Base-by-base conservation (phyloP, 2,888 invertebrate genomes). In the Gortyna flavago region DNA sequence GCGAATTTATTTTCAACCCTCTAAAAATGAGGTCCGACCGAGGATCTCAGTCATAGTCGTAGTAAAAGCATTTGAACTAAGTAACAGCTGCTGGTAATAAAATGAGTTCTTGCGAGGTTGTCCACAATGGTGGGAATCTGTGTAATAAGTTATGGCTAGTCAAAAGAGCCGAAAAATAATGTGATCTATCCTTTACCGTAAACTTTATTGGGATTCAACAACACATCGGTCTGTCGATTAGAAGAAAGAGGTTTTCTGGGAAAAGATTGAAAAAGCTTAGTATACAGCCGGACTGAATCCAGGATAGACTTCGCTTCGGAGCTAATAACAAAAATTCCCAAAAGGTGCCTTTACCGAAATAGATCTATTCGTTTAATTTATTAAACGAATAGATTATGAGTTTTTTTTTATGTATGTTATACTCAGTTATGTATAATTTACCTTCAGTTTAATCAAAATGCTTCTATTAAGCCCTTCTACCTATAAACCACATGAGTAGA, bases 1-100 rank as follows among this genome's bases (percentile, higher is more conserved):
- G n/a, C 18, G 32, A 72, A 66, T 35, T 41, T 72, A 65, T 78
- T 65, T 72, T 51, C 64, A 77, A 72, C 21, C 64, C 29, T 44
- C 44, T 35, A 44, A n/a, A 7, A 70, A 54, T 25, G 71, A 48
- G 57, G n/a, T 66, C 4, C 38, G 32, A 77, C 44, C 38, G 38
- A 78, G 48, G 48, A 4, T 72, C 9, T 61, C 48, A 59, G 41
- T 51, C 59, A 29, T 21, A 71, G n/a, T 57, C 32, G 3, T 38
- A 57, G 11, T 59, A 16, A 48, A 29, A 72, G 25, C 13, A 66
- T 59, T 59, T 66, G 25, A 38, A 59, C 18, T 59, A 51, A 13
- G 8, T 21, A 77, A 61, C 16, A 62, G 32, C 1, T n/a, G 32
- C n/a, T 51, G 38, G n/a, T 38, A 41, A 25, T 6, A 13, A 25